These are phyloP conservation scores for Microtus richardsoni DNA, from an alignment of 2,113 vertebrate genomes.

Conservation along the genomic window DNA sequence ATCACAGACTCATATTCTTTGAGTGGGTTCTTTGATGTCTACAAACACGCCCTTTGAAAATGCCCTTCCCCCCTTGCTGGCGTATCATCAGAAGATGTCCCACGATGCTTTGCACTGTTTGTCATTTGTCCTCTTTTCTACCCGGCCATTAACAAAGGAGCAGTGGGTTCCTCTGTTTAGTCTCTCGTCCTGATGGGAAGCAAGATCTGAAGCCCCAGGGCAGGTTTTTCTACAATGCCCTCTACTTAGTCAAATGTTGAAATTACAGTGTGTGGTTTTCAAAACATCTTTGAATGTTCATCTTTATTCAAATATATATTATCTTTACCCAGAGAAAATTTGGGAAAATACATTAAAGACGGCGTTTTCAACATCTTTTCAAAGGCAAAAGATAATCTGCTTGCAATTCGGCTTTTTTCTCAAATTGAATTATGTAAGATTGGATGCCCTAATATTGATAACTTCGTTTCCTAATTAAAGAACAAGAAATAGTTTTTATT, in stretches of 20 bases:
- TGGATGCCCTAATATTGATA: conserved; percentile 5
- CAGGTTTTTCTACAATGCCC: conserved; percentile 17
- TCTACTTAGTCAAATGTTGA: conserved; percentile 66
- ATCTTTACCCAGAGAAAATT: conserved; percentile 49
- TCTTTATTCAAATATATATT: conserved; percentile 71
- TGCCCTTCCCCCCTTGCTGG: conserved; percentile 31
- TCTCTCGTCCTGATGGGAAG: conserved; percentile 50
- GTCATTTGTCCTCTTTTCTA: conserved; percentile 49
- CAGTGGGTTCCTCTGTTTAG: conserved; percentile 69
- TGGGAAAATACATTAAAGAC: not conserved
- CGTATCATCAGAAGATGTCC: conserved; percentile 45
- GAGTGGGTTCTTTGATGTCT: conserved; percentile 15
- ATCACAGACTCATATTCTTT: conserved; percentile 32
- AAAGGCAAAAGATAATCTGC: not conserved
- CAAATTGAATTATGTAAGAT: not conserved
- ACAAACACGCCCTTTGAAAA: conserved; percentile 65
- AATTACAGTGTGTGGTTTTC: conserved; percentile 70
- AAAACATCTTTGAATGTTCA: conserved; percentile 61
- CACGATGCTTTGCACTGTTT: conserved; percentile 62
- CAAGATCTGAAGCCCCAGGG: conserved; percentile 46
- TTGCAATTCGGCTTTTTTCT: conserved; percentile 34
- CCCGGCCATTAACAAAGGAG: conserved; percentile 60
- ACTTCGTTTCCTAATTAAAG: not conserved
- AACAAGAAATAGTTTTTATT: not conserved
- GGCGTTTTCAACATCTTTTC: conserved; percentile 17